These are phyloP conservation scores for Plestiodon gilberti DNA, from an alignment of 2,113 vertebrate genomes.

Conservation along the genomic window DNA sequence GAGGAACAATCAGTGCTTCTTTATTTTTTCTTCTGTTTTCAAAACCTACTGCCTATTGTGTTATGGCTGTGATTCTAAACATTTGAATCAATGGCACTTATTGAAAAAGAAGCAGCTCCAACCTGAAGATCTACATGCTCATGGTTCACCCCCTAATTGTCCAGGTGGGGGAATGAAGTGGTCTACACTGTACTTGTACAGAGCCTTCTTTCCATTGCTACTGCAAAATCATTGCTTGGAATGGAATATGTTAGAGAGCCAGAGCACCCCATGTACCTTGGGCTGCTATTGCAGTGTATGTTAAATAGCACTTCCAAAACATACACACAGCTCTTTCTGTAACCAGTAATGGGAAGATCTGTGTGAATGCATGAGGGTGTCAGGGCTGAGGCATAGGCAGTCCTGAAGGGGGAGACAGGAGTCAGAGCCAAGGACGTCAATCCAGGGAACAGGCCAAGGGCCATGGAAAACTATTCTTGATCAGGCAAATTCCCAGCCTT, in stretches of 20 bases:
- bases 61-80: not conserved
- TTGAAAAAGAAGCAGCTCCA: not conserved
- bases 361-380: not conserved
- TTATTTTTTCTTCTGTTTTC: not conserved
- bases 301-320: not conserved
- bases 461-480: too few relatives aligned
- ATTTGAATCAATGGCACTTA: not conserved
- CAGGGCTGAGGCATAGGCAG: too few relatives aligned
- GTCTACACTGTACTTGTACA: not conserved
- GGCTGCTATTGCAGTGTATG: not conserved
- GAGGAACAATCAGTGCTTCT: not conserved
- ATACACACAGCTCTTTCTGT: not conserved
- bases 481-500: too few relatives aligned
- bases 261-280: not conserved
- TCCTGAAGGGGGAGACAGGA: too few relatives aligned
- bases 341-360: not conserved
- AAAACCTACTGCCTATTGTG: constrained; percentile 11
- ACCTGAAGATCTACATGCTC: not conserved
- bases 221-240: not conserved
- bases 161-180: not conserved
- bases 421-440: too few relatives aligned
- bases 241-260: not conserved
- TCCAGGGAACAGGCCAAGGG: too few relatives aligned
- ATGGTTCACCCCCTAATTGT: not conserved
- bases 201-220: not conserved